phyloP scores from a whole-genome alignment of 2,888 invertebrate species.

The Beris chalybata region DNA sequence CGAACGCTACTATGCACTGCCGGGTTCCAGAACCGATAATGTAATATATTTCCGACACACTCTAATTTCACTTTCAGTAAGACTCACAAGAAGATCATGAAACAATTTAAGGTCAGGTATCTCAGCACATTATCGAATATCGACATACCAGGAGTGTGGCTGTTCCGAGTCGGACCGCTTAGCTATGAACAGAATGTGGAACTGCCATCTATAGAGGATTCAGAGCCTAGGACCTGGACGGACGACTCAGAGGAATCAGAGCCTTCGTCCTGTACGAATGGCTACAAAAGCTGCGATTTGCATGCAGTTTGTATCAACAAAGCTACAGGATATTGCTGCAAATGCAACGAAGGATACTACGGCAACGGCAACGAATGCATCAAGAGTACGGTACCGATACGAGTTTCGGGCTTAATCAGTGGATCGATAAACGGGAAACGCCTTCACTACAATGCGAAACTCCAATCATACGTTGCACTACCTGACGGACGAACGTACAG shows the following conservation, averaged over 20 bases:
- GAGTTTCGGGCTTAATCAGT: slow-evolving; percentile 86
- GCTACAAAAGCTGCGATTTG: slow-evolving; percentile 75
- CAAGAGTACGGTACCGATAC: slow-evolving; percentile 77
- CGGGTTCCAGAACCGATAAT: slow-evolving; percentile 91
- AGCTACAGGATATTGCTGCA: slow-evolving; percentile 84
- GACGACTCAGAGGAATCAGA: slow-evolving; percentile 54
- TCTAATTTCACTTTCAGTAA: neutral
- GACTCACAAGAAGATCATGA: slow-evolving; percentile 18
- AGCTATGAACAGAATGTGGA: slow-evolving; percentile 64
- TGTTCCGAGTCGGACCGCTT: slow-evolving; percentile 80
- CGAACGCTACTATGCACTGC: slow-evolving; percentile 72
- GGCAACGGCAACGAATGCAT: slow-evolving; percentile 93
- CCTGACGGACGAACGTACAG: slow-evolving; percentile 86
- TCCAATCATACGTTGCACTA: slow-evolving; percentile 91
- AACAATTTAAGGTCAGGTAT: slow-evolving; percentile 48
- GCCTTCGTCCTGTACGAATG: slow-evolving; percentile 63
- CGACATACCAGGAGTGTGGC: slow-evolving; percentile 81
- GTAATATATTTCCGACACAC: slow-evolving; percentile 60
- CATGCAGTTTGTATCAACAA: slow-evolving; percentile 83
- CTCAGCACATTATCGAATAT: slow-evolving; percentile 81
- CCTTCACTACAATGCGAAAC: slow-evolving; percentile 60
- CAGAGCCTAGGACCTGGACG: too few species aligned
- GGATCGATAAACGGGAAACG: slow-evolving; percentile 78
- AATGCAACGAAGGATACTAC: slow-evolving; percentile 79
- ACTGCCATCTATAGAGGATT: slow-evolving; percentile 62